Percentiles rank a stretch among this genome's conserved stretches.
These are phyloP conservation scores for Eleutherodactylus coqui DNA, from an alignment of 2,797 vertebrate species.

Conservation along the genomic window DNA sequence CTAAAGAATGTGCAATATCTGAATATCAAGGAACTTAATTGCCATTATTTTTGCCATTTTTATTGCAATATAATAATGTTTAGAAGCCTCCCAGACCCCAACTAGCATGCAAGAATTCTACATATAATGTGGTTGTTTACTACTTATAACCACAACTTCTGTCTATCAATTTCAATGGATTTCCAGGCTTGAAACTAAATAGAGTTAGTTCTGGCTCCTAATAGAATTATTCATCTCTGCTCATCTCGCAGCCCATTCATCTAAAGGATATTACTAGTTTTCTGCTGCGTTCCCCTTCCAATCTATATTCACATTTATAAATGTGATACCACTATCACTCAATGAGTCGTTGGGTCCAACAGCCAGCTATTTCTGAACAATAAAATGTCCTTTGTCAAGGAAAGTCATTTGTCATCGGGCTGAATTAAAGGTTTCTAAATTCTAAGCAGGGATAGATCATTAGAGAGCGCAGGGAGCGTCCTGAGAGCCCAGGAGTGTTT, in stretches of 20 bases:
- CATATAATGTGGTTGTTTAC: background rate
- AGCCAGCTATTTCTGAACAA: conserved; percentile 48
- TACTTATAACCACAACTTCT: background rate
- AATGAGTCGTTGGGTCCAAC: background rate
- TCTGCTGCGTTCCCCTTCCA: conserved; percentile 23
- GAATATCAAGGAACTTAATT: background rate
- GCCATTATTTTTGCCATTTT: background rate
- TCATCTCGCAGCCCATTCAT: conserved; percentile 33
- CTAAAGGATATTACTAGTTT: conserved; percentile 7
- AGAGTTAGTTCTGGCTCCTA: background rate
- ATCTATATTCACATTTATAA: conserved; percentile 44
- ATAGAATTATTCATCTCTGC: conserved; percentile 24
- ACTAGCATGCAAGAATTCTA: background rate
- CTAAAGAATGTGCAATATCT: background rate
- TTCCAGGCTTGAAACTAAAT: conserved; percentile 16
- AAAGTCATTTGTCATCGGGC: conserved; percentile 61
- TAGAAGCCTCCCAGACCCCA: background rate
- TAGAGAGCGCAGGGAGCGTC: conserved; percentile 60
- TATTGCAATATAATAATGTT: background rate
- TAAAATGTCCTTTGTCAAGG: conserved; percentile 61
- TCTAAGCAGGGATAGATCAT: conserved; percentile 58
- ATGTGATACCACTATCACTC: conserved; percentile 39
- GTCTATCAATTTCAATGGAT: background rate
- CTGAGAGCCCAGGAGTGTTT: conserved; percentile 42
- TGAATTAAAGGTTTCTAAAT: conserved; percentile 63